Evolutionary conservation across 2,113 vertebrate species (phyloP).

Genomic region (Melanerpes aurifrons): DNA sequence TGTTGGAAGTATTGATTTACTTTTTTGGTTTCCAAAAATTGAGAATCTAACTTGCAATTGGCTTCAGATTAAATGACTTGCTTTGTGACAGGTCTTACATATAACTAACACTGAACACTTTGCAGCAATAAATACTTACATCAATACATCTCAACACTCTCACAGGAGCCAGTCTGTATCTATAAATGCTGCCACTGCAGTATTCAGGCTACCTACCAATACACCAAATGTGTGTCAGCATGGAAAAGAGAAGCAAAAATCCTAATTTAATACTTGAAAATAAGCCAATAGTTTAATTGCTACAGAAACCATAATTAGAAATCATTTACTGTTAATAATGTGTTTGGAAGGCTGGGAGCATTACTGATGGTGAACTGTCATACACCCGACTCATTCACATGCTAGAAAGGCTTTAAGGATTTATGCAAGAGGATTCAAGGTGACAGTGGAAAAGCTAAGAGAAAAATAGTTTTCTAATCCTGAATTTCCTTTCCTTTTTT

Average conservation of each 20-base stretch:
- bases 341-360: constrained; percentile 30
- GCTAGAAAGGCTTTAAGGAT: constrained; percentile 48
- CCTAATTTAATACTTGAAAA: constrained; percentile 32
- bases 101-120: background rate
- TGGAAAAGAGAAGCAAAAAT: background rate
- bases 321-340: constrained; percentile 47
- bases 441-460: constrained; percentile 57
- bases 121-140: background rate
- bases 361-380: constrained; percentile 41
- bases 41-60: background rate
- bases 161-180: background rate
- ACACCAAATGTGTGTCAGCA: background rate
- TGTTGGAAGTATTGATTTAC: background rate
- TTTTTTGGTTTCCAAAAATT: background rate
- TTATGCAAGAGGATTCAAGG: constrained; percentile 64
- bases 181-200: background rate
- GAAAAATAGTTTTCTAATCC: background rate
- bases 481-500: background rate
- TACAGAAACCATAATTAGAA: constrained; percentile 68
- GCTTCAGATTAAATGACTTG: background rate
- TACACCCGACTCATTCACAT: constrained; percentile 56
- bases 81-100: background rate
- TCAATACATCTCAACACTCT: background rate
- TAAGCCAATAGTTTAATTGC: constrained; percentile 46
- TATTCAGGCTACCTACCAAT: background rate